Conservation (phyloP, 2,888 invertebrate genomes). For the Agriopis aurantiaria region DNA sequence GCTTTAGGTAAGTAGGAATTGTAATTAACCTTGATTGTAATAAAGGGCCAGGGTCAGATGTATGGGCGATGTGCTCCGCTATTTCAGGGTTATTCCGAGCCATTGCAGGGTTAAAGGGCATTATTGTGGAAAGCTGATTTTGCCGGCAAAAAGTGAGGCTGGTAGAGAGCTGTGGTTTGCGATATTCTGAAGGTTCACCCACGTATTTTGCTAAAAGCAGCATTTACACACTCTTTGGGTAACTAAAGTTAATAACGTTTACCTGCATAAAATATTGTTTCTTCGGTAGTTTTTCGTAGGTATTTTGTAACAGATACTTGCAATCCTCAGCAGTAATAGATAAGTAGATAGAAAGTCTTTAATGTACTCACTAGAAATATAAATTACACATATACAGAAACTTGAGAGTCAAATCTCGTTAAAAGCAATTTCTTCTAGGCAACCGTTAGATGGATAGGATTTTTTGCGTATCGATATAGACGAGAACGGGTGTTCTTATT, state of each 20-base stretch:
- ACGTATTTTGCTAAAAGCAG: background rate
- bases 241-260: background rate
- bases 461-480: too few relatives aligned
- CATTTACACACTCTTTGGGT: background rate
- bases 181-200: conserved; percentile 5
- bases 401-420: too few relatives aligned
- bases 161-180: background rate
- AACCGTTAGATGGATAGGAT: too few relatives aligned
- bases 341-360: too few relatives aligned
- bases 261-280: too few relatives aligned
- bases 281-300: too few relatives aligned
- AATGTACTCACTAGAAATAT: too few relatives aligned
- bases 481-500: too few relatives aligned
- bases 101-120: conserved; percentile 26
- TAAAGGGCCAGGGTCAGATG: conserved; percentile 22
- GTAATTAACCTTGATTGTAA: conserved; percentile 34
- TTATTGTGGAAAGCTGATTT: conserved; percentile 26
- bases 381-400: too few relatives aligned
- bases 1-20: conserved; percentile 21
- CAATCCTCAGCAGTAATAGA: too few relatives aligned
- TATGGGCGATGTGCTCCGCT: conserved; percentile 22
- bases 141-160: conserved; percentile 9
- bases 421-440: too few relatives aligned
- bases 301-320: too few relatives aligned
- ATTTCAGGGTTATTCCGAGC: conserved; percentile 22